Evolutionary conservation across 2,888 invertebrate genomes (phyloP), one percentile per base, ranked within the genome.

Genomic region (Cephus pygmeus): DNA sequence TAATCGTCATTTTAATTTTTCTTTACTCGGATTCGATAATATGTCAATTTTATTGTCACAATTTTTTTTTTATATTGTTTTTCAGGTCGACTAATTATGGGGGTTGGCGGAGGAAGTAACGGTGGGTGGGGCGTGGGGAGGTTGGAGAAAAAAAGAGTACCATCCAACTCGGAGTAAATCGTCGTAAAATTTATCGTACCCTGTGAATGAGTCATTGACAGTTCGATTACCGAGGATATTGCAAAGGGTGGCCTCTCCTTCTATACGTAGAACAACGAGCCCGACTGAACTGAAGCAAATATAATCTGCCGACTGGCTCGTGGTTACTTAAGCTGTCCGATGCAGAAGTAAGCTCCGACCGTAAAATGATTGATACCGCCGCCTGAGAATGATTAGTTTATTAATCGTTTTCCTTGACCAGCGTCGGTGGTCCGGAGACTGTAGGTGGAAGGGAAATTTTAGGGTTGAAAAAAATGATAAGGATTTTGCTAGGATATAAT

Each of bases 331-430:
- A 84, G 82, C 88, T 89, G 89, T 89, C 89, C 82, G 81, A 79
- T 77, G 80, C 89, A 89, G 88, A 82, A 81, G 78, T 84, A 82
- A 84, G 80, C 85, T 82, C 76, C 81, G 82, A 81, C 83, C 84
- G 85, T 82, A 82, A 85, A 85, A 89, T 89, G 89, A 89, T 89
- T 87, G 87, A 89, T 88, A 86, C 83, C 83, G 82, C 80, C 82
- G 85, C 83, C 88, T 87, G 89, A 84, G 83, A 82, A 86, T 88
- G 88, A 89, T 88, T 88, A 87, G 86, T 86, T 87, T 88, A 89
- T 89, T 88, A 89, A 89, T 89, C 88, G 88, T 81, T 84, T 85
- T 85, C 82, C 85, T 87, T 87, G 87, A 87, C 86, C 86, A 81
- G 75, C 79, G 73, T 78, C 80, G 56, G 56, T 56, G 56, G 9